Evolutionary conservation across 2,113 vertebrate species (phyloP).

Genomic region (Regulus satrapa): DNA sequence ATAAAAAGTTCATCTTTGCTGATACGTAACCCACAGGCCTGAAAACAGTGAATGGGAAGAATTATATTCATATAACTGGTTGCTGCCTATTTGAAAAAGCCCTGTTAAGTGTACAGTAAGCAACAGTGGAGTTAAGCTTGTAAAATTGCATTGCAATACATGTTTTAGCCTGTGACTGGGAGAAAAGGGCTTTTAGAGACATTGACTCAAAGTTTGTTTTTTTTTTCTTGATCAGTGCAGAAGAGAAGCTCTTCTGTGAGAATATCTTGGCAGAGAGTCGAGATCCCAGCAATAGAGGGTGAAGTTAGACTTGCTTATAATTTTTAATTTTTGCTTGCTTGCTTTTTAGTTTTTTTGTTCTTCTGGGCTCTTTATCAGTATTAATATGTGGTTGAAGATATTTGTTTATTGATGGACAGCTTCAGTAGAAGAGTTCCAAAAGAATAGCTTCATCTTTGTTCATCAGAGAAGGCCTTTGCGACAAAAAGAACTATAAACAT

Average conservation of each 20-base stretch:
- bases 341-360: too few relatives aligned
- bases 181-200: not conserved
- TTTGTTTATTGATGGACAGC: not conserved
- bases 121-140: not conserved
- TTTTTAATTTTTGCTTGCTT: too few relatives aligned
- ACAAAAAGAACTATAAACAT: not conserved
- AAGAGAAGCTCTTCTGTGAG: not conserved
- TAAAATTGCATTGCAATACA: not conserved
- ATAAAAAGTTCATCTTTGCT: constrained; percentile 37
- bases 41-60: not conserved
- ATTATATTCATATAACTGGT: not conserved
- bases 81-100: not conserved
- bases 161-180: not conserved
- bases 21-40: not conserved
- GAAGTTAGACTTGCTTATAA: not conserved
- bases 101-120: not conserved
- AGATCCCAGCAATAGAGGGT: not conserved
- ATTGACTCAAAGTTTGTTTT: not conserved
- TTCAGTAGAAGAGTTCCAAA: too few relatives aligned
- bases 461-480: not conserved
- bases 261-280: not conserved
- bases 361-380: not conserved
- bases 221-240: not conserved
- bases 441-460: not conserved
- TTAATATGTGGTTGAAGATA: not conserved